Evolutionary conservation across 2,797 vertebrate species (phyloP), one percentile per base, ranked within the genome.

Genomic region (Pygocentrus nattereri): DNA sequence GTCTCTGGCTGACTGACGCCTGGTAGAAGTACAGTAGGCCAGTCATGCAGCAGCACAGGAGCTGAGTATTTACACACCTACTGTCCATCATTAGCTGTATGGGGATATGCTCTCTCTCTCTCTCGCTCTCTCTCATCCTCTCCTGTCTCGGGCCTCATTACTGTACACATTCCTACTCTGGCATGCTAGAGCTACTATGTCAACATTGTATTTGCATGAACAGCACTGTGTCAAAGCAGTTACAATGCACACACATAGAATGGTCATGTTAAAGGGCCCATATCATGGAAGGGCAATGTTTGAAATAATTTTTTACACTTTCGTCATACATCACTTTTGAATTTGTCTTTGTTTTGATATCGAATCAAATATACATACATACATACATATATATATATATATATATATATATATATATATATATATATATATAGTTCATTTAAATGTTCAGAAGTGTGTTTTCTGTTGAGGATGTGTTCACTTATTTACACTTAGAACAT

Each of bases 121-220:
- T 8, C 62, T 16, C 16, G 0, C 59, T 16, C 72, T 23, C 72
- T 23, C 59, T 5, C 8, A 67, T 34, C 15, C 25, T 61, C 38
- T 61, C 84, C 88, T 91, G 88, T 90, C 92, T 86, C 87, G 90
- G 90, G 90, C 91, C 91, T 92, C 92, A 90, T 94, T 93, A 92
- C 89, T 90, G 85, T 86, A 84, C 86, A 87, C 87, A 90, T 89
- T 91, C 89, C 87, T 88, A 83, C 85, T 82, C 86, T 89, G 89
- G 83, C 88, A 90, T 89, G 90, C 88, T 84, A 87, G 85, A 58
- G 16, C 70, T 73, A 49, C 12, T 27, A 62, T 58, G n/a, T 30
- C 64, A 38, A 34, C 23, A 71, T 18, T 30, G 23, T 47, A 47
- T 18, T 16, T 47, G 59, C 44, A 54, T 34, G 27, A 74, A 38